A percentile compares a stretch with the other conserved stretches of the same genome.
Conservation (phyloP, 2,797 vertebrate species). For the Muscicapa comitata region DNA sequence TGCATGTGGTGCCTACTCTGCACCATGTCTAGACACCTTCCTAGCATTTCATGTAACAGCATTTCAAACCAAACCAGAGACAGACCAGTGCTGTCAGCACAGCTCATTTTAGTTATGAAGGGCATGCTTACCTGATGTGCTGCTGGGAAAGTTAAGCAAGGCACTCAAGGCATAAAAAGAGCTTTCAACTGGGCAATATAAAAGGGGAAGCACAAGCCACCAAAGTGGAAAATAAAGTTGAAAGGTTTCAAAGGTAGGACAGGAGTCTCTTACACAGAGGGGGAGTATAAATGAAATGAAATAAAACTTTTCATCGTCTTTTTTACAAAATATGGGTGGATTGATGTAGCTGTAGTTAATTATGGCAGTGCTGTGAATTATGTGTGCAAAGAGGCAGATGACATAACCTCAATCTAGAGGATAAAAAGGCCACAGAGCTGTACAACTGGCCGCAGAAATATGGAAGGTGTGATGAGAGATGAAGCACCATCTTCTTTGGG, state of each 20-base stretch:
- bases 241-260: not conserved
- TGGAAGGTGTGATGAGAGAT: not conserved
- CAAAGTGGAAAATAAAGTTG: not conserved
- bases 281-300: not conserved
- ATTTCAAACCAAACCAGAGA: constrained; percentile 14
- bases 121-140: not conserved
- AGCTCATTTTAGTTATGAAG: constrained; percentile 21
- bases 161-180: not conserved
- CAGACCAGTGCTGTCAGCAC: constrained; percentile 12
- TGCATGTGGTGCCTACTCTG: not conserved
- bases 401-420: not conserved
- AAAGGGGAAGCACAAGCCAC: not conserved
- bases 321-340: not conserved
- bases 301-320: not conserved
- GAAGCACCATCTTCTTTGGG: not conserved
- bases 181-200: not conserved
- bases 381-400: not conserved
- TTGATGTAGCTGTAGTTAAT: not conserved
- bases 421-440: not conserved
- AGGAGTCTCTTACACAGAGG: not conserved
- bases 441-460: not conserved
- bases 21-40: not conserved
- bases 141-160: constrained; percentile 11
- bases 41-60: not conserved
- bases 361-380: not conserved